These are phyloP conservation scores for Ophion costatus DNA, from an alignment of 2,888 invertebrate species.

Conservation along the genomic window DNA sequence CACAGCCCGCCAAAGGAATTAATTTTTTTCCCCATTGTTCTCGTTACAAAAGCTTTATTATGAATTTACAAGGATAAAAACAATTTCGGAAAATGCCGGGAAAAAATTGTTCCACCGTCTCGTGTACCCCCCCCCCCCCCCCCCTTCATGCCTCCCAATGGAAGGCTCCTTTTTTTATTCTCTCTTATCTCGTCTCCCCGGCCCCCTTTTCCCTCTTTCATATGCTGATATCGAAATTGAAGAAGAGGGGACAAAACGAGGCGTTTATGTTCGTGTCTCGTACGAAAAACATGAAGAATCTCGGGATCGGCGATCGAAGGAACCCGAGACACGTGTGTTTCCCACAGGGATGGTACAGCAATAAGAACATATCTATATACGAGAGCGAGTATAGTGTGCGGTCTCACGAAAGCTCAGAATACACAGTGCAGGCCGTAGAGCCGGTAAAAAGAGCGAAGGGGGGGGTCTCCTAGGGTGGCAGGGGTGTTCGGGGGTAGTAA, in stretches of 20 bases:
- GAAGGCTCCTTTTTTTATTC: not conserved
- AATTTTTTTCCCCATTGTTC: constrained; percentile 11
- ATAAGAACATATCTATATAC: constrained; percentile 10
- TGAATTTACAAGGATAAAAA: constrained; percentile 5
- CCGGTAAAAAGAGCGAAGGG: constrained; percentile 29
- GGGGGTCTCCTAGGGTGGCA: constrained; percentile 27
- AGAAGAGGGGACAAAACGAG: constrained; percentile 71
- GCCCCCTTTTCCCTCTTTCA: constrained; percentile 11
- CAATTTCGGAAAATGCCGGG: not conserved
- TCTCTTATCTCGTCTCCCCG: constrained; percentile 9
- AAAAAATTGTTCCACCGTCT: not conserved
- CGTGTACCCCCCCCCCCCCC: not conserved
- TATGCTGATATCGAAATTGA: constrained; percentile 70
- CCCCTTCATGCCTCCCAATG: not conserved
- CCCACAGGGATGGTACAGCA: constrained; percentile 39
- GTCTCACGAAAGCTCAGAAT: constrained; percentile 40
- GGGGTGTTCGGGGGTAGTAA: constrained; percentile 75
- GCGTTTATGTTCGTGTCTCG: constrained; percentile 71
- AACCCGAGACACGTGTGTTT: constrained; percentile 52
- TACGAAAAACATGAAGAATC: constrained; percentile 36
- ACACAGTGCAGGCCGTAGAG: not conserved
- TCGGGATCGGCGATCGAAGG: not conserved
- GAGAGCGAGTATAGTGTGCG: constrained; percentile 10
- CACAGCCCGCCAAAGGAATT: constrained; percentile 1
- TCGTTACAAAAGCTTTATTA: not conserved